Evolutionary conservation across 2,888 invertebrate genomes (phyloP).

Genomic region (Tenthredo notha): DNA sequence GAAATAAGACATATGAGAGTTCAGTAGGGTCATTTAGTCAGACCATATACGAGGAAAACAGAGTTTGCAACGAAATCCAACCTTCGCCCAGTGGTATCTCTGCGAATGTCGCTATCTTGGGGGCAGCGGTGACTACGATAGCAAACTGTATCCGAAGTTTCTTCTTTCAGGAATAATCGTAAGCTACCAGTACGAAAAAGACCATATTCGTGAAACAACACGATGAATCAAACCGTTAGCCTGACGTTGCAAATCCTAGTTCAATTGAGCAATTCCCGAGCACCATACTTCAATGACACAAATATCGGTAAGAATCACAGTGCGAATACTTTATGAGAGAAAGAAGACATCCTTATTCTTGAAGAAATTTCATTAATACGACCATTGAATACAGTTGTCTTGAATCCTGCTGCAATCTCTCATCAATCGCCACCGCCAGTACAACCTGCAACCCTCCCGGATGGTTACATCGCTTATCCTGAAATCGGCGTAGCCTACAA

Average conservation of each 20-base stretch:
- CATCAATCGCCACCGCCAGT: neutral
- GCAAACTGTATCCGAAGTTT: neutral
- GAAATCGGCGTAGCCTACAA: neutral
- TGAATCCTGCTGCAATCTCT: neutral
- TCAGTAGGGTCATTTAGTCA: neutral
- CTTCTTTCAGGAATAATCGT: no score
- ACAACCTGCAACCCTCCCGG: neutral
- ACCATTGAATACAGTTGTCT: no score
- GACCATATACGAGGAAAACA: no score
- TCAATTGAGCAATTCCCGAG: neutral
- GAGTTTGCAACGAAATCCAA: neutral
- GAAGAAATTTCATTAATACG: no score
- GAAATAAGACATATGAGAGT: neutral
- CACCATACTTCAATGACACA: neutral
- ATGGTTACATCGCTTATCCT: neutral
- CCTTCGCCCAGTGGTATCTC: no score
- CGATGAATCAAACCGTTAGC: neutral
- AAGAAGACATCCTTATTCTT: neutral
- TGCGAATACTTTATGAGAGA: neutral
- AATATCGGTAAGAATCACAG: neutral
- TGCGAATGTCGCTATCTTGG: neutral
- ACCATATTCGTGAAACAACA: neutral
- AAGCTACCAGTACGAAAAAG: neutral
- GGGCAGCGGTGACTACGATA: neutral
- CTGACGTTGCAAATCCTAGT: neutral